A percentile compares a stretch with the other conserved stretches of the same genome.
Evolutionary conservation across 2,888 invertebrate species (phyloP).

Genomic region (Meiosimyza decipiens): DNA sequence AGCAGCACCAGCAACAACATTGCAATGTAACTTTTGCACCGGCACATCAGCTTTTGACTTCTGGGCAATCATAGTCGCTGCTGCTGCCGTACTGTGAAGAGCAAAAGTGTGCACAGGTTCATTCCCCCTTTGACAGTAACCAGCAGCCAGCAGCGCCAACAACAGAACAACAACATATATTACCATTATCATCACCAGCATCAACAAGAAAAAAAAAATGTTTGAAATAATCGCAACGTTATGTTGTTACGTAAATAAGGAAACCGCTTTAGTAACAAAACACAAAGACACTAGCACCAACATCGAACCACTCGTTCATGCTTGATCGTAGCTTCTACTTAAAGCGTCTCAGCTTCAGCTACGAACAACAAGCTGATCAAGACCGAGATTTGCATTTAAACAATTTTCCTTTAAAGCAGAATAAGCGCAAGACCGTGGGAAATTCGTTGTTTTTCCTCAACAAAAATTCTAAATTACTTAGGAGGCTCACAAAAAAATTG

Average conservation of each 20-base stretch:
- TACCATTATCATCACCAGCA: constrained; percentile 18
- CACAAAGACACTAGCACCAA: not conserved
- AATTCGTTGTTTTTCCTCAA: too few species aligned
- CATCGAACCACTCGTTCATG: not conserved
- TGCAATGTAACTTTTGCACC: constrained; percentile 8
- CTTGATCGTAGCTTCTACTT: not conserved
- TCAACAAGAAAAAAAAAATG: constrained; percentile 13
- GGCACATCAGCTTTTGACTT: constrained; percentile 5
- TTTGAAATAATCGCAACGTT: constrained; percentile 23
- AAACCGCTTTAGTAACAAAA: constrained; percentile 3
- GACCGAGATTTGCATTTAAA: constrained; percentile 18
- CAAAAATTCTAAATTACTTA: too few species aligned
- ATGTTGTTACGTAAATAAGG: constrained; percentile 20
- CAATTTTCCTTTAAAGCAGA: constrained; percentile 16
- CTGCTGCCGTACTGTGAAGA: not conserved
- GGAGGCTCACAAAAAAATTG: too few species aligned
- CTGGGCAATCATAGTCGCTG: constrained; percentile 3
- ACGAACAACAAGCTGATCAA: not conserved
- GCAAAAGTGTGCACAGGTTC: constrained; percentile 1
- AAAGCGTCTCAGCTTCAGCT: not conserved
- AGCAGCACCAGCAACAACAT: not conserved
- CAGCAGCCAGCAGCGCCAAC: not conserved
- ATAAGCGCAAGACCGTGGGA: not conserved
- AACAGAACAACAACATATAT: not conserved
- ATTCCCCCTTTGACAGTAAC: not conserved